Evolutionary conservation across 2,797 vertebrate species (phyloP).

Genomic region (Jordanella pulchra): DNA sequence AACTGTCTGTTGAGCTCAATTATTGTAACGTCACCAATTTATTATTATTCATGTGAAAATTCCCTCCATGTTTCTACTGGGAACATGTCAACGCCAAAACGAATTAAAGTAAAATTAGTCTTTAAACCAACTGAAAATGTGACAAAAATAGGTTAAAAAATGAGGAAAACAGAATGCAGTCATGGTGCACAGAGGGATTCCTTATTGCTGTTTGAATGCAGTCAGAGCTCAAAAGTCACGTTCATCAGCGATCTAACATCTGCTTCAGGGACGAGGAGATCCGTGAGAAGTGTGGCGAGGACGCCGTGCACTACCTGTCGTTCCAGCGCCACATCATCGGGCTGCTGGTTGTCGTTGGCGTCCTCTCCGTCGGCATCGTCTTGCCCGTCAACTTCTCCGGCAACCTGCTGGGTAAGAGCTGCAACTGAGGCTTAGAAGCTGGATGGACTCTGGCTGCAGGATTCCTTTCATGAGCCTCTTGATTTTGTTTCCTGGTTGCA

Average conservation of each 20-base stretch:
- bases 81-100: too few species aligned
- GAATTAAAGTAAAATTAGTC: too few species aligned
- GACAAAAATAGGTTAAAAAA: too few species aligned
- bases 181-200: too few species aligned
- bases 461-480: slow-evolving; percentile 22
- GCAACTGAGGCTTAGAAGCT: background rate
- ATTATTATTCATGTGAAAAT: too few species aligned
- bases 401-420: slow-evolving; percentile 88
- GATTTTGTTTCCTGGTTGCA: slow-evolving; percentile 43
- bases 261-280: slow-evolving; percentile 91
- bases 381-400: slow-evolving; percentile 97
- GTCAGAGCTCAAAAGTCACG: background rate
- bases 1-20: too few species aligned
- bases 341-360: slow-evolving; percentile 90
- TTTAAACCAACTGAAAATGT: too few species aligned
- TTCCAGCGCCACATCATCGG: slow-evolving; percentile 98
- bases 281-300: slow-evolving; percentile 93
- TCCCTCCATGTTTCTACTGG: too few species aligned
- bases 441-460: background rate
- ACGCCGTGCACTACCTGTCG: slow-evolving; percentile 94
- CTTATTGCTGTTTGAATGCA: too few species aligned
- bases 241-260: background rate
- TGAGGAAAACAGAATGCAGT: too few species aligned
- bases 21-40: too few species aligned
- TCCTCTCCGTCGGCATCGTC: slow-evolving; percentile 93